Conservation (phyloP, 2,113 vertebrate species). For the Bucco capensis region DNA sequence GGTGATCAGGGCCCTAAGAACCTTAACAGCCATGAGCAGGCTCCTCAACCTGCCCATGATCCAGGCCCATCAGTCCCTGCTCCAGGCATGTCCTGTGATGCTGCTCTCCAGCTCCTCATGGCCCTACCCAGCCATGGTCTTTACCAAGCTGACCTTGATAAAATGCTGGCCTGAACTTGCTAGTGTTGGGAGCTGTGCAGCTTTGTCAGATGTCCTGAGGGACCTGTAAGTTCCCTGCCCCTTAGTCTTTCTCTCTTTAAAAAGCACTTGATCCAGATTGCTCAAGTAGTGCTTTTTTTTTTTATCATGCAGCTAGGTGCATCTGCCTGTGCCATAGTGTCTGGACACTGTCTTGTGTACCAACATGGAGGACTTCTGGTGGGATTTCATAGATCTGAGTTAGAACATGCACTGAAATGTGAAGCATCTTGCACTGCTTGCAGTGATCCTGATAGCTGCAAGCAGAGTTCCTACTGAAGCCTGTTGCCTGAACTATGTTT, state of each 20-base stretch:
- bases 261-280: not conserved
- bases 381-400: not conserved
- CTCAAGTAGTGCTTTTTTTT: not conserved
- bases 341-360: not conserved
- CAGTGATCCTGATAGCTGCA: not conserved
- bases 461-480: not conserved
- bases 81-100: not conserved
- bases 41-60: not conserved
- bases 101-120: not conserved
- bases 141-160: not conserved
- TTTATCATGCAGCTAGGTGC: fast-evolving
- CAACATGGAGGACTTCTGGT: not conserved
- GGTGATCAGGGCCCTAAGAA: too few relatives aligned
- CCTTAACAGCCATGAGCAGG: not conserved
- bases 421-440: not conserved
- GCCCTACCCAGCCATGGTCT: fast-evolving
- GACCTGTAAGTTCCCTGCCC: not conserved
- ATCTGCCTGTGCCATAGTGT: not conserved
- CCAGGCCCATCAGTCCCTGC: not conserved
- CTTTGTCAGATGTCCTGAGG: not conserved
- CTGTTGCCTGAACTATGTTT: not conserved
- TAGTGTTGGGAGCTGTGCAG: not conserved
- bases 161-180: not conserved
- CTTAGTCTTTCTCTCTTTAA: not conserved
- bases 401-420: not conserved